These are phyloP conservation scores for Ambastaia sidthimunki DNA, from an alignment of 2,797 vertebrate genomes.

Conservation along the genomic window DNA sequence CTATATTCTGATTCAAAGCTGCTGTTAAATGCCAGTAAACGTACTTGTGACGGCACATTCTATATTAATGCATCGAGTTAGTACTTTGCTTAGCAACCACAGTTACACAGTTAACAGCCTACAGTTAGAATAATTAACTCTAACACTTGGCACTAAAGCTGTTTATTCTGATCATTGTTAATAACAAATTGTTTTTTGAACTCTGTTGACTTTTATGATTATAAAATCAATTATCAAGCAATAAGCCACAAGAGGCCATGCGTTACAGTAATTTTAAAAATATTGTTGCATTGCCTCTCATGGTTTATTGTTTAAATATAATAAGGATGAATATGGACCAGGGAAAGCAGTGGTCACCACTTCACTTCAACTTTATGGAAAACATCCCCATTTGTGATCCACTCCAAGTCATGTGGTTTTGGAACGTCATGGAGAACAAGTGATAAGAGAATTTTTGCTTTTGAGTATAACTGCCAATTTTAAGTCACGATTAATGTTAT, in stretches of 20 bases:
- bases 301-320: background rate
- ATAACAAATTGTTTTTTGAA: slow-evolving; percentile 1
- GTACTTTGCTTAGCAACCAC: background rate
- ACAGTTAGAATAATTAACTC: background rate
- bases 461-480: background rate
- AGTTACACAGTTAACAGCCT: no score
- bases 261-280: background rate
- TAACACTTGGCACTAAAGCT: background rate
- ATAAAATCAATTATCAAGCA: slow-evolving; percentile 15
- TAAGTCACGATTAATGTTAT: no score
- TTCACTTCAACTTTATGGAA: no score
- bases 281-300: background rate
- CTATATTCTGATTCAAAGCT: background rate
- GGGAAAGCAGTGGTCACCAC: no score
- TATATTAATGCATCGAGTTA: background rate
- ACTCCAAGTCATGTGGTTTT: no score
- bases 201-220: background rate
- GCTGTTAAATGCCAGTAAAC: background rate
- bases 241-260: background rate
- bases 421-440: no score
- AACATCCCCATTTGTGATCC: background rate
- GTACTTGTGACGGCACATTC: background rate
- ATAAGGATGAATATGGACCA: no score
- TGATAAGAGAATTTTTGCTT: background rate
- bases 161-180: slow-evolving; percentile 1